phyloP scores from a whole-genome alignment of 2,113 vertebrate genomes.

The Chionis minor region DNA sequence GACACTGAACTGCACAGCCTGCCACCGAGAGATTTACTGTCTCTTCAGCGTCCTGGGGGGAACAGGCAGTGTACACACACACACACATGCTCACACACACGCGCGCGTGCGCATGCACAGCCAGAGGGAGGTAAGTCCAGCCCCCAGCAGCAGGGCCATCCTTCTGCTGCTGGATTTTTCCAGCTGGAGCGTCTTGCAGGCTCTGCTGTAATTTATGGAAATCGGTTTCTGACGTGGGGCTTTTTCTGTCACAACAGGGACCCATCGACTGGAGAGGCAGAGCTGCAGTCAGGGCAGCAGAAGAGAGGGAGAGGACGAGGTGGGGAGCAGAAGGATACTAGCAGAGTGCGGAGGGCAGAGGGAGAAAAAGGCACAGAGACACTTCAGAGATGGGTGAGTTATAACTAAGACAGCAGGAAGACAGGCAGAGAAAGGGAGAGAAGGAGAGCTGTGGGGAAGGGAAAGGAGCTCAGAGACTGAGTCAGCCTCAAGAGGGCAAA shows the following conservation, averaged over 20 bases:
- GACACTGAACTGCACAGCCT: not conserved
- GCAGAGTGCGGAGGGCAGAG: not conserved
- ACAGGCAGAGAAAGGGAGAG: not conserved
- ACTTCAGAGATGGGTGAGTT: not conserved
- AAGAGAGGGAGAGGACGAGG: not conserved
- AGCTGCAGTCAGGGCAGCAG: constrained; percentile 23
- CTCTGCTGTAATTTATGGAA: constrained; percentile 47
- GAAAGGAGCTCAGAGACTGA: constrained; percentile 57
- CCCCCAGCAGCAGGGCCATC: not conserved
- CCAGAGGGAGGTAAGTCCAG: not conserved
- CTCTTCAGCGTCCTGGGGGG: not conserved
- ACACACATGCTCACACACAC: not conserved
- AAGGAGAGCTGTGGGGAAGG: not conserved
- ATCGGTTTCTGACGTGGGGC: constrained; percentile 52
- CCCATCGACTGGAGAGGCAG: not conserved
- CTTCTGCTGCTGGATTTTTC: constrained; percentile 65
- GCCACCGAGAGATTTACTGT: not conserved
- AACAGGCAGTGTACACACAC: not conserved
- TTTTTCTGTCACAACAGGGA: constrained; percentile 24
- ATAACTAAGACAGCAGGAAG: not conserved
- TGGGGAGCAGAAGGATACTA: not conserved
- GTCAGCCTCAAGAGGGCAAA: not conserved
- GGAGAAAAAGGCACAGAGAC: not conserved
- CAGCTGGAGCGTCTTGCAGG: constrained; percentile 31
- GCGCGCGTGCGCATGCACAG: not conserved